Evolutionary conservation across 1,140 invertebrate species (phyloP).

Genomic region (Bacillus rossius): DNA sequence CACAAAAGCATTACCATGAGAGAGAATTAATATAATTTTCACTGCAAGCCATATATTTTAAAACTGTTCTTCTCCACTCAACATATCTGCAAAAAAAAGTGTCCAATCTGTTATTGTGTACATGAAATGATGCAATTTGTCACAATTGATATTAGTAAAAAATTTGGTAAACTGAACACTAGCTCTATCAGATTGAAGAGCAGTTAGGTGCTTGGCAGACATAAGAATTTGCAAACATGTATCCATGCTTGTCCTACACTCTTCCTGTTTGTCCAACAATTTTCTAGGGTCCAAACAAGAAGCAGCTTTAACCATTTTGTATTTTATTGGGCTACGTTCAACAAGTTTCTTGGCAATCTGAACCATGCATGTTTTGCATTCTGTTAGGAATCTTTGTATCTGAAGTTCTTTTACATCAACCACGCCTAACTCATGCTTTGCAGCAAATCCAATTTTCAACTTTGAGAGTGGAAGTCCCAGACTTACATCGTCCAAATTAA

Average conservation of each 20-base stretch:
- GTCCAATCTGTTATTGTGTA: slow-evolving; percentile 1
- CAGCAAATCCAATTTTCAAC: too few relatives aligned
- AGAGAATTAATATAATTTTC: slow-evolving; percentile 18
- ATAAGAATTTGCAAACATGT: slow-evolving; percentile 12
- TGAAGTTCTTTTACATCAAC: too few relatives aligned
- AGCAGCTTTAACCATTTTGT: slow-evolving; percentile 16
- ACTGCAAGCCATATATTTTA: slow-evolving; percentile 12
- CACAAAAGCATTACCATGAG: slow-evolving; percentile 18
- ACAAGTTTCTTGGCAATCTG: slow-evolving; percentile 16
- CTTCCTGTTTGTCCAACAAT: too few relatives aligned
- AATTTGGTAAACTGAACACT: slow-evolving; percentile 11
- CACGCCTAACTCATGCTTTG: too few relatives aligned
- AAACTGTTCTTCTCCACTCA: background rate
- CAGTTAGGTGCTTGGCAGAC: slow-evolving; percentile 12
- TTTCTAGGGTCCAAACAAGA: slow-evolving; percentile 12
- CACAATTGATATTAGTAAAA: slow-evolving; percentile 4
- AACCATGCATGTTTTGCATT: background rate
- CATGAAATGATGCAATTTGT: background rate
- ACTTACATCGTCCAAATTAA: too few relatives aligned
- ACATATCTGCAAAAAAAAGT: slow-evolving; percentile 7
- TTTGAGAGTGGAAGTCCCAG: too few relatives aligned
- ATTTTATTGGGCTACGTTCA: slow-evolving; percentile 17
- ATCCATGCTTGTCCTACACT: slow-evolving; percentile 1
- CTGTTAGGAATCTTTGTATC: too few relatives aligned
- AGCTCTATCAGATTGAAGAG: slow-evolving; percentile 14